Conservation (phyloP, 2,113 vertebrate species). For the Peromyscus californicus region DNA sequence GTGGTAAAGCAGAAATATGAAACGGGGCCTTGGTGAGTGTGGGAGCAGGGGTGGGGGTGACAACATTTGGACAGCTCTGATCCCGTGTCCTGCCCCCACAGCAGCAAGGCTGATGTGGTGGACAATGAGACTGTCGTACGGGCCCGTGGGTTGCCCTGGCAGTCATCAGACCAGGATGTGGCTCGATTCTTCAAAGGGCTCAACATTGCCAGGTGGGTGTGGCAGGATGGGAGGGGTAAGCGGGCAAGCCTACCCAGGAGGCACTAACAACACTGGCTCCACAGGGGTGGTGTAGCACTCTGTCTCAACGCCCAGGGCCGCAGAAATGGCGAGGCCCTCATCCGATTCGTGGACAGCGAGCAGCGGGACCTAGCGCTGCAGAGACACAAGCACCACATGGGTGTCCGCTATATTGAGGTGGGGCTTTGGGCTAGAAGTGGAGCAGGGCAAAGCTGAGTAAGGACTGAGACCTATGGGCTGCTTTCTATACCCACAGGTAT, state of each 20-base stretch:
- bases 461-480: neutral
- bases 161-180: slow-evolving; percentile 98
- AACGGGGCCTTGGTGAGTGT: slow-evolving; percentile 95
- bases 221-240: neutral
- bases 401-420: slow-evolving; percentile 97
- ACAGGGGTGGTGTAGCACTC: slow-evolving; percentile 96
- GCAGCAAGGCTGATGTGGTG: slow-evolving; percentile 95
- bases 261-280: slow-evolving; percentile 62
- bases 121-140: slow-evolving; percentile 97
- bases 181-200: slow-evolving; percentile 99
- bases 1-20: slow-evolving; percentile 97
- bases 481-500: slow-evolving; percentile 89
- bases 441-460: slow-evolving; percentile 12
- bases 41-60: slow-evolving; percentile 39
- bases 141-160: slow-evolving; percentile 97
- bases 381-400: slow-evolving; percentile 99
- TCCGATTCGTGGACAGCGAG: slow-evolving; percentile 94
- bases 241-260: slow-evolving; percentile 33
- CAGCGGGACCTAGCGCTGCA: slow-evolving; percentile 96
- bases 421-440: slow-evolving; percentile 60
- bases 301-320: slow-evolving; percentile 98
- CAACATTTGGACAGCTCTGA: slow-evolving; percentile 44
- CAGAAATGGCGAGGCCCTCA: slow-evolving; percentile 96
- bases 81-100: slow-evolving; percentile 77
- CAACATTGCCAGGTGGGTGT: slow-evolving; percentile 95